Evolutionary conservation across 2,888 invertebrate genomes (phyloP).

Genomic region (Phortica okadai): DNA sequence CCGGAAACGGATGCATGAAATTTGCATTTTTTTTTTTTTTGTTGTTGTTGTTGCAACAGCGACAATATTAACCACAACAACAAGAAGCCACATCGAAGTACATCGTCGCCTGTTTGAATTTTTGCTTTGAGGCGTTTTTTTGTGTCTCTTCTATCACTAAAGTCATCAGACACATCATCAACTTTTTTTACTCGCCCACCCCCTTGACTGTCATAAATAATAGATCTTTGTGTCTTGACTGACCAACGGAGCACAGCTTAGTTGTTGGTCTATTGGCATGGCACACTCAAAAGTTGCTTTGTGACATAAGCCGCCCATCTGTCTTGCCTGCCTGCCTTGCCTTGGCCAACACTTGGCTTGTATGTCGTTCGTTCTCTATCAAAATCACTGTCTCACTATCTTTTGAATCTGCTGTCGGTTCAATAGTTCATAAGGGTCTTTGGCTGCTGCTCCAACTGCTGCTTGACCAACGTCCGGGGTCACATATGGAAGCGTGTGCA

Average conservation of each 20-base stretch:
- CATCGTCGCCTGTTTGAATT: too few species aligned
- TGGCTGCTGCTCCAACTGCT: too few species aligned
- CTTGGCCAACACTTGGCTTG: too few species aligned
- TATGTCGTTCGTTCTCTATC: too few species aligned
- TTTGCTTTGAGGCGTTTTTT: not conserved
- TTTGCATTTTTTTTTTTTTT: constrained; percentile 45
- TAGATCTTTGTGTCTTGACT: not conserved
- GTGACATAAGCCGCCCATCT: constrained; percentile 22
- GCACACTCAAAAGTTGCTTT: not conserved
- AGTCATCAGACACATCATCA: constrained; percentile 23
- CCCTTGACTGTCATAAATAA: not conserved
- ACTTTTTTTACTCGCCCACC: not conserved
- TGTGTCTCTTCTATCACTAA: not conserved
- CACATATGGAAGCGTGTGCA: too few species aligned
- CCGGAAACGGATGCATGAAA: constrained; percentile 56
- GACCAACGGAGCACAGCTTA: not conserved
- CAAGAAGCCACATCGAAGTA: too few species aligned
- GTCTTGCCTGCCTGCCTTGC: too few species aligned
- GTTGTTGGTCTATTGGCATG: constrained; percentile 11
- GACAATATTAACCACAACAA: not conserved
- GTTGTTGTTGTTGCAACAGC: not conserved
- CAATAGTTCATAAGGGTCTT: too few species aligned
- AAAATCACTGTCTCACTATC: too few species aligned
- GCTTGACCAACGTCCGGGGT: too few species aligned
- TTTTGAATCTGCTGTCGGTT: too few species aligned